phyloP scores from a whole-genome alignment of 2,113 vertebrate species.

The Pseudorasbora parva region DNA sequence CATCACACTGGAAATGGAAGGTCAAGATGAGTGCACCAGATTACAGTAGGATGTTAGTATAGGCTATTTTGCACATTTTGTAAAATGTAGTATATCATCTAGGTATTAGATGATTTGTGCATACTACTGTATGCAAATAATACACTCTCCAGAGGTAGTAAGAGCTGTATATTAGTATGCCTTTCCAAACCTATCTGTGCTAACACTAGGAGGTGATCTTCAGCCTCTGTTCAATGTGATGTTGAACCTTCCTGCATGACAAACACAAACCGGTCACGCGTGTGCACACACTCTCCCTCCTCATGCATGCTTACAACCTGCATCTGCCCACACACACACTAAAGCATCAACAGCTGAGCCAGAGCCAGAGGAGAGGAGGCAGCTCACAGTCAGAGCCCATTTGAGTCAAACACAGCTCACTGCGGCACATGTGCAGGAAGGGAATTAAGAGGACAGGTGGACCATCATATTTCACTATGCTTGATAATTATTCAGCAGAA shows the following conservation, averaged over 20 bases:
- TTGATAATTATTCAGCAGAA: neutral
- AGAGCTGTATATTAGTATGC: neutral
- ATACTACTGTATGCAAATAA: neutral
- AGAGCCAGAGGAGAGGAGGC: conserved; percentile 3
- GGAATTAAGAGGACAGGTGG: neutral
- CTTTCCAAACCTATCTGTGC: neutral
- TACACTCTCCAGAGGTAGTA: neutral
- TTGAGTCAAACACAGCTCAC: neutral
- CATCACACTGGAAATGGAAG: neutral
- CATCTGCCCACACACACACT: neutral
- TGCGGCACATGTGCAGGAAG: neutral
- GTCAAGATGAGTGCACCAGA: neutral
- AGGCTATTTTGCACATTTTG: neutral
- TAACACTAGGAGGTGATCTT: conserved; percentile 11
- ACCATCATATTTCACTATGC: neutral
- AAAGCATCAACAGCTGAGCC: neutral
- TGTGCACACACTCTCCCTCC: neutral
- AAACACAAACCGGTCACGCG: conserved; percentile 19
- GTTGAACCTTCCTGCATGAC: conserved; percentile 17
- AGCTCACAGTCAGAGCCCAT: neutral
- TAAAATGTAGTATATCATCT: neutral
- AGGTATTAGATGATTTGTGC: neutral
- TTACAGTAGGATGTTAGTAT: neutral
- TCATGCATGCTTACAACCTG: conserved; percentile 17
- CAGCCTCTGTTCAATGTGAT: conserved; percentile 25